Percentiles rank a stretch among this genome's conserved stretches.
phyloP scores from a whole-genome alignment of 2,797 vertebrate genomes.

The Denticeps clupeoides region DNA sequence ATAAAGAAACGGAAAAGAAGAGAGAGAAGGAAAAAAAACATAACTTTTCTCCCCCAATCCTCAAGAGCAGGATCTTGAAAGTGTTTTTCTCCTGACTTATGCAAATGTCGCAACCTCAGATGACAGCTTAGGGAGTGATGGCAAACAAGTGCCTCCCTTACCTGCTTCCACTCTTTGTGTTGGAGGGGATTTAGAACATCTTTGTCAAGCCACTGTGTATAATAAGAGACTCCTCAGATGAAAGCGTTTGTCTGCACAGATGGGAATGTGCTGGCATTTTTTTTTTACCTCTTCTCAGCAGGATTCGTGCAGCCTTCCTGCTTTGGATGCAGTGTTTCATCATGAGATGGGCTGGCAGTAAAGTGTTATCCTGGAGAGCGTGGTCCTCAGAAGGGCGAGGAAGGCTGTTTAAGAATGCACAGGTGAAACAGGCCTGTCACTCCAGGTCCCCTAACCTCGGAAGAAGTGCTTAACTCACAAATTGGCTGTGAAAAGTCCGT shows the following conservation, averaged over 20 bases:
- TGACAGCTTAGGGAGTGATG: slow-evolving; percentile 1
- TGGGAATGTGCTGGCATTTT: neutral
- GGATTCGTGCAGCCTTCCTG: slow-evolving; percentile 4
- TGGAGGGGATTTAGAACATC: slow-evolving; percentile 8
- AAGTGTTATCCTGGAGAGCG: slow-evolving; percentile 18
- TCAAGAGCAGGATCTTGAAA: neutral
- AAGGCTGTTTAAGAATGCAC: slow-evolving; percentile 9
- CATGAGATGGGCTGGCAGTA: slow-evolving; percentile 10
- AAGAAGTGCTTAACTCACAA: slow-evolving; percentile 13
- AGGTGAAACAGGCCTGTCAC: slow-evolving; percentile 9
- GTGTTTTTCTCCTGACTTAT: neutral
- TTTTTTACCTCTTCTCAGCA: slow-evolving; percentile 1
- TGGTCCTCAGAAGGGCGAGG: neutral
- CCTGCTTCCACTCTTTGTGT: slow-evolving; percentile 6
- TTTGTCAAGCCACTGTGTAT: slow-evolving; percentile 5
- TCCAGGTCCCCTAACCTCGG: slow-evolving; percentile 9
- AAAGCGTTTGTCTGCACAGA: slow-evolving; percentile 2
- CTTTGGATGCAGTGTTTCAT: slow-evolving; percentile 20
- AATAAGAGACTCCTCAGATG: slow-evolving; percentile 1
- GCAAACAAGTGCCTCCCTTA: slow-evolving; percentile 6
- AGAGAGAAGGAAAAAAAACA: neutral
- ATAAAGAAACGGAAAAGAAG: no score
- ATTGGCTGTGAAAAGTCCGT: slow-evolving; percentile 9
- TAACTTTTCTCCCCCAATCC: neutral
- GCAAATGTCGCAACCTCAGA: neutral